Base-by-base conservation (phyloP, 1,140 invertebrate species). In the Chelonus insularis region DNA sequence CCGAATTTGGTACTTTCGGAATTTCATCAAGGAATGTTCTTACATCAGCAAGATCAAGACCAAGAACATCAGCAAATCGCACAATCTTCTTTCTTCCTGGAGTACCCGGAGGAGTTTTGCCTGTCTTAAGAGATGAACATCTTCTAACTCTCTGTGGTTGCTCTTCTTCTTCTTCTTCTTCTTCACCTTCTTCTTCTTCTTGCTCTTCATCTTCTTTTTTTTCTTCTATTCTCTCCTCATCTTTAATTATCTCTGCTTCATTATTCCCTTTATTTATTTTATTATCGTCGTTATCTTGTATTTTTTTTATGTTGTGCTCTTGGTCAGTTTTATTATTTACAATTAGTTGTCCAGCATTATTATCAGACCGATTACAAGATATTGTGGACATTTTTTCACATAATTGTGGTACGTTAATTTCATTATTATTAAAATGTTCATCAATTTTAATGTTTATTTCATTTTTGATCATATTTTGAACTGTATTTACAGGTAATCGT, bases 81-180 rank as follows among this genome's bases (percentile, higher is more conserved):
- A 97, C 95, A 32, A 96, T 96, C 79, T 97, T 98, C 77, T 97
- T 97, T 0, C 90, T 83, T 1, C 90, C 88, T 0, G 93, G 92
- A 7, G 92, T 94, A 1, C 91, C 91, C 0, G 94, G 94, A 16
- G 94, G 94, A 0, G 93, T 96, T 81, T 96, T 96, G 0, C 92
- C 91, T 0, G 90, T 90, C 82, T 95, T 96, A 11, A 97, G 76
- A 0, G 93, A 96, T 0, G 94, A 94, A 73, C 89, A 92, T 51
- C 93, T 83, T 29, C 89, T 82, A 4, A 93, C 84, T 50, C 89
- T 78, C 29, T 87, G 87, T 1, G 86, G 86, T 60, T 82, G 73
- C 39, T 85, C 83, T 1, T 68, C 62, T 4, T 70, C 70, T 3
- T 72, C 70, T n/a, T 71, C 65, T 82, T 73, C 70, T 7, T 60